Evolutionary conservation across 2,888 invertebrate genomes (phyloP), one percentile per base, ranked within the genome.

Genomic region (Drosophila kanekoi): DNA sequence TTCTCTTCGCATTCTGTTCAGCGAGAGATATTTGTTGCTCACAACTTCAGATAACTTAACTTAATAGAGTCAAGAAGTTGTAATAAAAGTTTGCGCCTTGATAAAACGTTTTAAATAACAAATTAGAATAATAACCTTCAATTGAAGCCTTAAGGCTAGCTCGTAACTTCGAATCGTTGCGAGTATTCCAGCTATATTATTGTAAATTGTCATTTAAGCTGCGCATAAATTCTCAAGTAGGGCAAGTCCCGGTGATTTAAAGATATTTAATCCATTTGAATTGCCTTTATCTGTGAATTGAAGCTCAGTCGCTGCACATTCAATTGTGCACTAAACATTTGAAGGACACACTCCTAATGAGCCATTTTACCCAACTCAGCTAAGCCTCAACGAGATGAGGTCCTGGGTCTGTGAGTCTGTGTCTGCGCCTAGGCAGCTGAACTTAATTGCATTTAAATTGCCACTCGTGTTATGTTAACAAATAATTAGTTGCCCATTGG

Each of bases 401-500:
- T 67, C 23, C 23, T 40, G 44, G 11, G 33, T 8, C 28, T 13
- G 20, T 2, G 38, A 1, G 18, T 32, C 14, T 14, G 28, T 11
- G 37, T 41, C 37, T 44, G 49, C 33, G 69, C 75, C 74, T 67
- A 74, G 43, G 51, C 43, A 52, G 62, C 62, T 71, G 81, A 65
- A 64, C 85, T 87, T 85, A 85, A 85, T 85, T 85, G 89, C 85
- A 85, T 85, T 85, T 85, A 89, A 89, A 85, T 85, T 85, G 89
- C 89, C 86, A 89, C 88, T 85, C 77, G 83, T 89, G 88, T 89
- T 89, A 89, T 89, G 88, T 89, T 89, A 89, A 85, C 89, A 89
- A 89, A 85, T 85, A 89, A 89, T 85, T 85, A 85, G 89, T 89
- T 84, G 79, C 82, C 85, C 87, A 87, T 58, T 62, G 89, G 89